Conservation (phyloP, 2,113 vertebrate genomes). For the Heliornis fulica region DNA sequence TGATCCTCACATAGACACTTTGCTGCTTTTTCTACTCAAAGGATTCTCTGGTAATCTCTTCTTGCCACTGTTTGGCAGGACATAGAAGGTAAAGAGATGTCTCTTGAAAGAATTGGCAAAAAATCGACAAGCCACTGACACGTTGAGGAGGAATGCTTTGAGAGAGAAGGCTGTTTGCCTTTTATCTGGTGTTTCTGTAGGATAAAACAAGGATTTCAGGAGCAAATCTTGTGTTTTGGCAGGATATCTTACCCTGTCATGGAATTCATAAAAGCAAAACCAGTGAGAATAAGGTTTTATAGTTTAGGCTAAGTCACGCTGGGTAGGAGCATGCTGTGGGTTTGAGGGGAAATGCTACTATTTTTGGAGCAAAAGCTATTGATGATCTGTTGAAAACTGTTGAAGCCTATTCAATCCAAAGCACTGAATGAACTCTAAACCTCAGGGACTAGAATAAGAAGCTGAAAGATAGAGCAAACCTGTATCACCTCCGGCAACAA, state of each 20-base stretch:
- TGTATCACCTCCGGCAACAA: neutral
- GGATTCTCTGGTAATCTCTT: neutral
- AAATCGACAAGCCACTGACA: neutral
- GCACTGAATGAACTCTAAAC: neutral
- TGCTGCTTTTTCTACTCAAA: neutral
- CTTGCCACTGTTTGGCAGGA: neutral
- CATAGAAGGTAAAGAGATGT: neutral
- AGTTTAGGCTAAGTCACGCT: neutral
- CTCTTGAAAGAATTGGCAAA: neutral
- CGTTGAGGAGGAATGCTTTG: neutral
- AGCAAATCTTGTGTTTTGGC: neutral
- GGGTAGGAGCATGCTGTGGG: neutral
- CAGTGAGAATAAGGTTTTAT: rapidly evolving
- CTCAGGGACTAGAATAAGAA: neutral
- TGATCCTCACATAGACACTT: neutral
- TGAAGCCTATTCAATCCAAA: neutral
- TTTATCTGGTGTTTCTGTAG: neutral
- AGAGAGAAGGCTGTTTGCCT: neutral
- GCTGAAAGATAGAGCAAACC: neutral
- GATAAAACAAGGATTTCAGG: neutral
- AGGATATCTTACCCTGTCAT: neutral
- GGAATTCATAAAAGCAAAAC: neutral
- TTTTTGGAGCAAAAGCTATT: neutral
- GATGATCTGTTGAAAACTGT: neutral
- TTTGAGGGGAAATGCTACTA: neutral